A percentile compares a stretch with the other conserved stretches of the same genome.
phyloP scores from a whole-genome alignment of 2,888 invertebrate species.

The Teleogryllus oceanicus region DNA sequence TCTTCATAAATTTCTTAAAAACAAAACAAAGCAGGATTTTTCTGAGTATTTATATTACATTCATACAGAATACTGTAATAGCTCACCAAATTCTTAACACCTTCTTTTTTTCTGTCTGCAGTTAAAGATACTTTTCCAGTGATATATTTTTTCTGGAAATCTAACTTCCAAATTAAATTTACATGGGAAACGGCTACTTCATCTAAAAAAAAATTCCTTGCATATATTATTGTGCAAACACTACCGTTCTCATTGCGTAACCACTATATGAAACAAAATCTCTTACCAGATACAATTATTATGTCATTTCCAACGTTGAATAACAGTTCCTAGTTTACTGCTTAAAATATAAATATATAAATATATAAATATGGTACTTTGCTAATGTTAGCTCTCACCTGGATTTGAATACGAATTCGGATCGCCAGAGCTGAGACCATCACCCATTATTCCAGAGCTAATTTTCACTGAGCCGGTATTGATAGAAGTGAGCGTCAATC shows the following conservation, averaged over 20 bases:
- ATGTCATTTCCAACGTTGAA: too few relatives aligned
- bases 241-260: too few relatives aligned
- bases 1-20: too few relatives aligned
- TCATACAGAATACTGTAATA: too few relatives aligned
- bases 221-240: too few relatives aligned
- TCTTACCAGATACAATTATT: too few relatives aligned
- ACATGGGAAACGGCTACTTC: conserved; percentile 48
- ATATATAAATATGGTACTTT: not conserved
- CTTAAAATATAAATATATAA: too few relatives aligned
- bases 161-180: conserved; percentile 61
- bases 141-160: conserved; percentile 67
- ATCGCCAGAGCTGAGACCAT: conserved; percentile 65
- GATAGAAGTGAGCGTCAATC: too few relatives aligned
- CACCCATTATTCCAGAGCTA: not conserved
- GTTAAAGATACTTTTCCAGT: conserved; percentile 64
- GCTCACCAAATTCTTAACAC: conserved; percentile 57
- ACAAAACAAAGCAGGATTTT: not conserved
- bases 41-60: not conserved
- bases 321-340: too few relatives aligned
- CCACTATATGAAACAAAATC: too few relatives aligned
- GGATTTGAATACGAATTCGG: conserved; percentile 81
- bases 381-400: conserved; percentile 51
- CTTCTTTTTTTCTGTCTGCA: conserved; percentile 54
- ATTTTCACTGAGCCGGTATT: too few relatives aligned
- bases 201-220: too few relatives aligned